Percentiles rank a stretch among this genome's conserved stretches.
Conservation (phyloP, 2,113 vertebrate genomes). For the Micromys minutus region DNA sequence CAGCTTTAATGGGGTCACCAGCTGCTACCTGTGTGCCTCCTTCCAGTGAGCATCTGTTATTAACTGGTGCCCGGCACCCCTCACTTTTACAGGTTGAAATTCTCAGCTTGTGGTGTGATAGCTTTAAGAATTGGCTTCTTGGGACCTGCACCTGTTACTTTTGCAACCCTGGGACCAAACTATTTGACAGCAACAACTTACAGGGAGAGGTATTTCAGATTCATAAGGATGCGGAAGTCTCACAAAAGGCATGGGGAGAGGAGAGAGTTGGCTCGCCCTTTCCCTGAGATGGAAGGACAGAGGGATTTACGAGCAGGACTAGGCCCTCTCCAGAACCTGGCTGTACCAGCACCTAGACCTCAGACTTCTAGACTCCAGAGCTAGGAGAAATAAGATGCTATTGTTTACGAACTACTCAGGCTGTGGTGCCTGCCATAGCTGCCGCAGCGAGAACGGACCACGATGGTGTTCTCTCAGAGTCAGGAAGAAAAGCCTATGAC, state of each 20-base stretch:
- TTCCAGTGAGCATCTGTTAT: background rate
- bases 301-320: background rate
- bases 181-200: background rate
- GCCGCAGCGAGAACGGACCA: rapidly evolving
- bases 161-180: background rate
- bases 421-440: rapidly evolving
- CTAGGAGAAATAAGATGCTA: background rate
- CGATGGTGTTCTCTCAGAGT: background rate
- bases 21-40: too few species aligned
- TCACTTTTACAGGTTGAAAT: background rate
- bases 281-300: background rate
- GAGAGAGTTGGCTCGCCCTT: background rate
- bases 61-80: too few species aligned
- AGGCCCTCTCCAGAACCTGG: background rate
- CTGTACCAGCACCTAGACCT: background rate
- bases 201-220: background rate
- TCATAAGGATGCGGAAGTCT: background rate
- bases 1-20: background rate
- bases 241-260: rapidly evolving
- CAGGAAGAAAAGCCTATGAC: background rate
- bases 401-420: background rate
- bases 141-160: background rate
- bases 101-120: too few species aligned
- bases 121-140: background rate
- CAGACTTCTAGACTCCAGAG: background rate